A percentile compares a stretch with the other conserved stretches of the same genome.
Evolutionary conservation across 1,140 invertebrate species (phyloP).

Genomic region (Adoxophyes honmai): DNA sequence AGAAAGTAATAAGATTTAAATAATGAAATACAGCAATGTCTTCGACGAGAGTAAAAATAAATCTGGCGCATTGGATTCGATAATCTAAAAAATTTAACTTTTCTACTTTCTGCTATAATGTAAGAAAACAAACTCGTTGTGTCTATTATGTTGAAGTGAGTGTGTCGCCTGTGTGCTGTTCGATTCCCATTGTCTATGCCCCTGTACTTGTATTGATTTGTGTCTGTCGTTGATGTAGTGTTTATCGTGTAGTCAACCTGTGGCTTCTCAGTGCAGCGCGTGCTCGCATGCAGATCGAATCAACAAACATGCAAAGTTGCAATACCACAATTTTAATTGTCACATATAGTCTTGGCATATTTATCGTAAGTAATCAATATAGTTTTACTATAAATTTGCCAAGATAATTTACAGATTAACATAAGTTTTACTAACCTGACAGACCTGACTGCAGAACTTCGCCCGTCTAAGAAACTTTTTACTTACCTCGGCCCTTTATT

Average conservation of each 20-base stretch:
- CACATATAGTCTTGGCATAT: constrained; percentile 28
- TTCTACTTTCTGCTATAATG: constrained; percentile 31
- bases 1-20: background rate
- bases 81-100: constrained; percentile 28
- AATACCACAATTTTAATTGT: constrained; percentile 16
- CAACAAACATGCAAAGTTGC: constrained; percentile 46
- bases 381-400: background rate
- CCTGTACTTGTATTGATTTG: constrained; percentile 41
- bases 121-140: constrained; percentile 23
- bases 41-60: background rate
- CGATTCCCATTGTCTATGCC: background rate
- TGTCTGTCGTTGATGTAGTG: background rate
- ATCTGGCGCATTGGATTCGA: constrained; percentile 47
- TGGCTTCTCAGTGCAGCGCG: constrained; percentile 46
- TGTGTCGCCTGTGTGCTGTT: constrained; percentile 31
- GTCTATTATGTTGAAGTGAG: constrained; percentile 35
- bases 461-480: background rate
- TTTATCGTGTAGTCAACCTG: constrained; percentile 25
- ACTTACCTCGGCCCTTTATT: background rate
- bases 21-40: background rate
- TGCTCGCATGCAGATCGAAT: constrained; percentile 59
- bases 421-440: background rate
- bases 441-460: constrained; percentile 4
- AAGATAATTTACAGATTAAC: background rate
- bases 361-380: background rate